These are phyloP conservation scores for Erebia epiphron DNA, from an alignment of 2,888 invertebrate genomes.

Conservation along the genomic window DNA sequence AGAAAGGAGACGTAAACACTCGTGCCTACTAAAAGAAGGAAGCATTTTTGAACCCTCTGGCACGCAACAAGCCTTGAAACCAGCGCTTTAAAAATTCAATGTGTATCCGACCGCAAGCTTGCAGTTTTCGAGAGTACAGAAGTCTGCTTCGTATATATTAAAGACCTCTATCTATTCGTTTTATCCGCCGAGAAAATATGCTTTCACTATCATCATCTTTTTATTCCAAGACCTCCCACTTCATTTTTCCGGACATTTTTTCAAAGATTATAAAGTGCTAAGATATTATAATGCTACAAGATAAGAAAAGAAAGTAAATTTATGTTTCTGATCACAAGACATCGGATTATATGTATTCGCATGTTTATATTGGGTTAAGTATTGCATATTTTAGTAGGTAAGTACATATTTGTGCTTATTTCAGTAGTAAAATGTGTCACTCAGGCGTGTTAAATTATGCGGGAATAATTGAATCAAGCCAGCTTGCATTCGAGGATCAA, in stretches of 20 bases:
- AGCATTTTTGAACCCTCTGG: constrained; percentile 36
- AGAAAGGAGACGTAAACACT: constrained; percentile 4
- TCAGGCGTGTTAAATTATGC: too few species aligned
- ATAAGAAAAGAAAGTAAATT: too few species aligned
- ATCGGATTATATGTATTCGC: too few species aligned
- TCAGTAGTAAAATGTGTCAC: too few species aligned
- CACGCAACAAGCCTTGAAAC: constrained; percentile 53
- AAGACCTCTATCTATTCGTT: constrained; percentile 83
- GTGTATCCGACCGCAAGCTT: constrained; percentile 69
- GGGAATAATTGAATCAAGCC: too few species aligned
- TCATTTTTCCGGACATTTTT: constrained; percentile 8
- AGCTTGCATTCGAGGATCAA: too few species aligned
- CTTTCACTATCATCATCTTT: constrained; percentile 72
- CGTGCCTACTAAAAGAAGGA: constrained; percentile 23
- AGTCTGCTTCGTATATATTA: constrained; percentile 82
- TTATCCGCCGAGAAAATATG: constrained; percentile 76
- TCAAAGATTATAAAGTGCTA: neutral
- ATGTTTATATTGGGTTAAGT: too few species aligned
- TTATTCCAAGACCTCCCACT: constrained; percentile 52
- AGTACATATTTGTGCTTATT: too few species aligned
- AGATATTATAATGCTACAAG: neutral
- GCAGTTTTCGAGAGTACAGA: constrained; percentile 81
- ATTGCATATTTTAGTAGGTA: too few species aligned
- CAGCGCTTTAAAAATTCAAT: constrained; percentile 74
- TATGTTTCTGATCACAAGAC: too few species aligned